phyloP scores from a whole-genome alignment of 1,140 invertebrate species.

The Lanistes nyassanus region DNA sequence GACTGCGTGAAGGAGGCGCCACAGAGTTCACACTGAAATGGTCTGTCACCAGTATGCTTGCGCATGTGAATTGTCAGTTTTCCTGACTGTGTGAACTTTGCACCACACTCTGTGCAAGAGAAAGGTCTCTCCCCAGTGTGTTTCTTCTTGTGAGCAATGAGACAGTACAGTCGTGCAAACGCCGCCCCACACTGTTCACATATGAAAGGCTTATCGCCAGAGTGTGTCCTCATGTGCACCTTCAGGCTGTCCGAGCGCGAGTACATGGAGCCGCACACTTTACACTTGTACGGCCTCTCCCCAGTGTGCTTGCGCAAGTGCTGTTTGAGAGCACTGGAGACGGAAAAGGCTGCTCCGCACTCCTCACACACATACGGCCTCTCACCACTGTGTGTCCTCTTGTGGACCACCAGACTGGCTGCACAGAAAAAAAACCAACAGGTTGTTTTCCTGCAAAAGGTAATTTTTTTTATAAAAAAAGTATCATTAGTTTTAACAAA shows the following conservation, averaged over 20 bases:
- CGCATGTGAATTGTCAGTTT: constrained; percentile 31
- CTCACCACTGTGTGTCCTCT: constrained; percentile 38
- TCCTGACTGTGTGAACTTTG: constrained; percentile 20
- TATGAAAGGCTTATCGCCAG: constrained; percentile 37
- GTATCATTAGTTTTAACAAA: too few species aligned
- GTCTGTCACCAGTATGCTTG: constrained; percentile 26
- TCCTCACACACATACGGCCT: constrained; percentile 78
- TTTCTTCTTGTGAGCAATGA: constrained; percentile 31
- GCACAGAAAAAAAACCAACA: background rate
- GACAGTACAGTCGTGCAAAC: constrained; percentile 23
- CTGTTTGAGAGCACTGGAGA: constrained; percentile 92
- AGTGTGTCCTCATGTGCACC: constrained; percentile 70
- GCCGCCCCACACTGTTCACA: constrained; percentile 38
- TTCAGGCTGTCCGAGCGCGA: constrained; percentile 37
- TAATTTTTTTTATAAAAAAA: too few species aligned
- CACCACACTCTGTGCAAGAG: constrained; percentile 32
- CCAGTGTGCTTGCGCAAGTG: constrained; percentile 95
- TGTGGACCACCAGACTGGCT: constrained; percentile 32
- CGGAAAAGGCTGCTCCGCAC: constrained; percentile 93
- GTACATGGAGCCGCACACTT: constrained; percentile 76
- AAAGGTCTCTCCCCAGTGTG: constrained; percentile 36
- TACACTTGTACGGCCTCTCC: constrained; percentile 96
- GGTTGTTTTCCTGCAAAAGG: too few species aligned
- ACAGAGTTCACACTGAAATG: constrained; percentile 40
- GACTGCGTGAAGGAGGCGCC: constrained; percentile 35